Evolutionary conservation across 37 sponge, comb jelly and placozoan species (phyloP), one percentile per base, ranked within the genome.

Genomic region (Agelas oroides): DNA sequence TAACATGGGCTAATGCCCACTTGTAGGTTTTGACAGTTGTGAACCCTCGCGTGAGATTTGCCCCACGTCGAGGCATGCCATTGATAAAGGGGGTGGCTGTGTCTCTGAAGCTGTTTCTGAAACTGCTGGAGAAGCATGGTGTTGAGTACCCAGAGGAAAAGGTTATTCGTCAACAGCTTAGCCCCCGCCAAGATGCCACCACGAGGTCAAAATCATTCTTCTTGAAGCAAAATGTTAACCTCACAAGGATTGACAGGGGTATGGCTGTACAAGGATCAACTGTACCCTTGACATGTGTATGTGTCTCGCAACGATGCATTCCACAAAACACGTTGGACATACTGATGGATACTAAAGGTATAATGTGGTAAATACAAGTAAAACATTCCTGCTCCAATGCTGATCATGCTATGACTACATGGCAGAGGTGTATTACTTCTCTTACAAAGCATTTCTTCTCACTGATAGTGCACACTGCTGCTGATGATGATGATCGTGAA

Each of bases 71-170:
- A 8, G 21, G 70, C 32, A 32, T 38, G 37, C 21, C 38, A 1
- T 38, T 33, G 23, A 27, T 69, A 2, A 33, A 36, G 34, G 70
- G 70, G 21, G 37, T 69, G 70, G 70, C 70, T 69, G 32, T 69
- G 31, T 33, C 70, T 23, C 37, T 69, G 23, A 69, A 69, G 70
- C 70, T 0, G 37, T 69, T 69, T 32, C 34, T 69, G 3, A 33
- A 69, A 23, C 70, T 69, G 8, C 70, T 69, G 2, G 70, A 69
- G 5, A 69, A 8, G 70, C 34, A 35, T 35, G 70, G 37, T 11
- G 31, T 69, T 35, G 70, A 69, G 34, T 32, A 69, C 32, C 70
- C 70, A 5, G 70, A 69, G 19, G 70, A 69, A 35, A 38, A 19
- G 19, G 37, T 36, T 6, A 69, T 69, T 31, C 0, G 70, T 8